phyloP scores from a whole-genome alignment of 2,113 vertebrate genomes.

The Microcebus lehilahytsara region DNA sequence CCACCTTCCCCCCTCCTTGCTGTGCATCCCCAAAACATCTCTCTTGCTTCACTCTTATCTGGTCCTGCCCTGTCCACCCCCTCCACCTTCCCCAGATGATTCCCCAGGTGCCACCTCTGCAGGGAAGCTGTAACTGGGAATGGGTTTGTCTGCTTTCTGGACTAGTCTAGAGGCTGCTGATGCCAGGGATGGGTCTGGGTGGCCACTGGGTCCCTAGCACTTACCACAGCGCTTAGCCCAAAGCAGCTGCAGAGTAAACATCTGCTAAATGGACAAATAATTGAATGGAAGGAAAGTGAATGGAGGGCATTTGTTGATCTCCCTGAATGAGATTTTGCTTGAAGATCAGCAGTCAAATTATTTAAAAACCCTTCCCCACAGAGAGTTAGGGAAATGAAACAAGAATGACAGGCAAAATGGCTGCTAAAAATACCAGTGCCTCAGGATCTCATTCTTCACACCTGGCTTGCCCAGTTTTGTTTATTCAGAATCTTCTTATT shows the following conservation, averaged over 20 bases:
- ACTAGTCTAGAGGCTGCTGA: neutral
- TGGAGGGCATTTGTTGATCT: neutral
- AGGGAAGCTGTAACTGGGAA: neutral
- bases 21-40: neutral
- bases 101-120: neutral
- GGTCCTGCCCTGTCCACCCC: neutral
- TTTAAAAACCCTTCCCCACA: neutral
- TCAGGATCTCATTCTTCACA: conserved; percentile 72
- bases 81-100: neutral
- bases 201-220: neutral
- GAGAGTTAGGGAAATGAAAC: conserved; percentile 70
- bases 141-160: neutral
- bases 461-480: conserved; percentile 73
- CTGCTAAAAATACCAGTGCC: conserved; percentile 70
- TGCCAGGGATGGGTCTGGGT: neutral
- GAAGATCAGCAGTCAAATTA: conserved; percentile 43
- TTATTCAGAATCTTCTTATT: conserved; percentile 74
- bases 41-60: neutral
- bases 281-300: neutral
- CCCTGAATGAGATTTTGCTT: conserved; percentile 64
- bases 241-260: neutral
- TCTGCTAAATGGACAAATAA: neutral
- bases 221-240: neutral
- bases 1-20: neutral
- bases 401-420: conserved; percentile 66